These are phyloP conservation scores for Phanerotoma sp. DNA, from an alignment of 2,888 invertebrate genomes.

Conservation along the genomic window DNA sequence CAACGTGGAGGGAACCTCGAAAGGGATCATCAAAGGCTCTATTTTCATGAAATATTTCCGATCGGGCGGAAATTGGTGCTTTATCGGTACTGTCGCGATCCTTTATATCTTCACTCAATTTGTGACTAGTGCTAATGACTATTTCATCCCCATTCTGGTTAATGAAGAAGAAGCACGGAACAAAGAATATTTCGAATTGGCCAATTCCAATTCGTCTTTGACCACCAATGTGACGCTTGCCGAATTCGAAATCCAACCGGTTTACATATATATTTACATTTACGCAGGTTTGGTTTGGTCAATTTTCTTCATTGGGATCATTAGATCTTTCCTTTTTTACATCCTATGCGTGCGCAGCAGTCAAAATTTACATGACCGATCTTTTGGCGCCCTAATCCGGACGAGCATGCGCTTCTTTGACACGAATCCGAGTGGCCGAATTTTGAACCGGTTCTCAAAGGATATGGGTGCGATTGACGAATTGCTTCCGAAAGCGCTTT, in stretches of 20 bases:
- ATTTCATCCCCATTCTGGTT: slow-evolving; percentile 63
- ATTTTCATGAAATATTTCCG: slow-evolving; percentile 59
- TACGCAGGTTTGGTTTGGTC: slow-evolving; percentile 62
- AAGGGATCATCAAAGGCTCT: slow-evolving; percentile 57
- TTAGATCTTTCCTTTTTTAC: slow-evolving; percentile 54
- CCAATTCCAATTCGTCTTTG: not conserved
- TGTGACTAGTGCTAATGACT: slow-evolving; percentile 68
- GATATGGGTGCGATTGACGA: slow-evolving; percentile 82
- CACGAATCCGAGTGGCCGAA: slow-evolving; percentile 77
- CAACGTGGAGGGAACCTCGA: slow-evolving; percentile 56
- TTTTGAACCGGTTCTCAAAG: slow-evolving; percentile 81
- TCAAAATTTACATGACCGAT: slow-evolving; percentile 60
- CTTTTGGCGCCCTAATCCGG: slow-evolving; percentile 61
- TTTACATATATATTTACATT: slow-evolving; percentile 62
- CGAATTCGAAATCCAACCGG: too few species aligned
- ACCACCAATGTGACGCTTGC: too few species aligned
- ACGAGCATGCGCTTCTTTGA: slow-evolving; percentile 76
- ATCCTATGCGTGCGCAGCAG: slow-evolving; percentile 59
- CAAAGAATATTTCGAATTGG: slow-evolving; percentile 1
- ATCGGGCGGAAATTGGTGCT: slow-evolving; percentile 60
- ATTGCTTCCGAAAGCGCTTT: slow-evolving; percentile 66
- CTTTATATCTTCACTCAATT: slow-evolving; percentile 63
- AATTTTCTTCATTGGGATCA: slow-evolving; percentile 53
- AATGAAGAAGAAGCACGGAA: slow-evolving; percentile 59
- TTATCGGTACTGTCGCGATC: slow-evolving; percentile 56